These are phyloP conservation scores for Lasioglossum marginatum DNA, from an alignment of 2,888 invertebrate species.

Conservation along the genomic window DNA sequence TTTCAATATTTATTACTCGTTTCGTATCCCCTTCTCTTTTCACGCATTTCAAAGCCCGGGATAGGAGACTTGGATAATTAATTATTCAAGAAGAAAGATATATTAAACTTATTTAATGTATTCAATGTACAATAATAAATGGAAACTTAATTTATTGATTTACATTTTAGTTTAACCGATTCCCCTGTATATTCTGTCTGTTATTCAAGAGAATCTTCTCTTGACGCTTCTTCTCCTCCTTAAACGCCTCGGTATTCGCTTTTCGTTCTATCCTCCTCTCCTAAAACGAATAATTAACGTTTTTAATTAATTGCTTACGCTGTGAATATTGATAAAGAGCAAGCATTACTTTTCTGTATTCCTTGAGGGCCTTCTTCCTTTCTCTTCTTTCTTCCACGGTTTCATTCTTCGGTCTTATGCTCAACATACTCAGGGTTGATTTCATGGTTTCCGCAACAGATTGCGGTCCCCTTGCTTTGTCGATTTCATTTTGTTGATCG, in stretches of 20 bases:
- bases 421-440: constrained; percentile 89
- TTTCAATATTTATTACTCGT: background rate
- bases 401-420: constrained; percentile 91
- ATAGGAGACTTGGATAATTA: background rate
- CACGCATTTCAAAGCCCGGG: background rate
- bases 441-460: constrained; percentile 88
- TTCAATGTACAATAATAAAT: constrained; percentile 32
- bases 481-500: constrained; percentile 84
- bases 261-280: constrained; percentile 93
- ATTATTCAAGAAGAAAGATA: background rate
- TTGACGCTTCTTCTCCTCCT: constrained; percentile 93
- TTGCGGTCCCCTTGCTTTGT: constrained; percentile 84
- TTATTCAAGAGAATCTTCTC: constrained; percentile 92
- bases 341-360: constrained; percentile 87
- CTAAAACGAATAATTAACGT: constrained; percentile 72
- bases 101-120: constrained; percentile 40
- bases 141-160: constrained; percentile 23
- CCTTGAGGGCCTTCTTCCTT: constrained; percentile 91
- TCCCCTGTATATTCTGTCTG: constrained; percentile 90
- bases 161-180: constrained; percentile 86
- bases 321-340: background rate
- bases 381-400: constrained; percentile 90
- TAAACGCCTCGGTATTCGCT: constrained; percentile 92
- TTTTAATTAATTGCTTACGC: background rate
- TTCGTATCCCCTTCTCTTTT: background rate